Base-by-base conservation (phyloP, 2,797 vertebrate species). In the Hozukius guyotensis region DNA sequence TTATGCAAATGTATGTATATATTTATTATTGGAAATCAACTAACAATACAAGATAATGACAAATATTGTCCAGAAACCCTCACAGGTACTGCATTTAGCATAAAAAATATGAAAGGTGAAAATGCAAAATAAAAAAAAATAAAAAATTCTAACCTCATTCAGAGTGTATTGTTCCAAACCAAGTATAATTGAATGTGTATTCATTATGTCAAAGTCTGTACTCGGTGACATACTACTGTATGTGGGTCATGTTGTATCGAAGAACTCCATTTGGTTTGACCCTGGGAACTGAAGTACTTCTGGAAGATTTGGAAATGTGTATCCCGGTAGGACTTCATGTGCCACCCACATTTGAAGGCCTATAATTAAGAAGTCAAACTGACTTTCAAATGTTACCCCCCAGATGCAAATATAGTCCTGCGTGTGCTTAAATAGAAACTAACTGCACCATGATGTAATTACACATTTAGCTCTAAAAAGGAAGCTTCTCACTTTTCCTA, bases 351-450 rank as follows among this genome's bases (percentile, higher is more conserved):
- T 83, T 72, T 60, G 25, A 82, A 92, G 80, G 85, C 77, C 91
- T 94, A 68, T 94, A 93, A 95, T 95, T 92, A 92, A 85, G 84
- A 78, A 87, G 87, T 89, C 88, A 87, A 81, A 88, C 74, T 80
- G 62, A 73, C 87, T 89, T 82, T 86, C 72, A 86, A 80, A 83
- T 81, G 79, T 86, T 83, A 85, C 86, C 87, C 90, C 84, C 84
- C 76, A 6, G 79, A 84, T 86, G 88, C 90, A 90, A 88, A 92
- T 90, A 90, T 88, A 92, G 88, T 84, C 75, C 74, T n/a, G 29
- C 2, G 10, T 73, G 82, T 29, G 46, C 81, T 59, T 34, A 90
- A 94, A 93, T 92, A 93, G 84, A 93, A 93, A 78, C 81, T n/a
- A 83, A 88, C 81, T 79, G 63, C 80, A 70, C 68, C 78, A 78